Base-by-base conservation (phyloP, 2,888 invertebrate genomes). In the Pecten maximus region DNA sequence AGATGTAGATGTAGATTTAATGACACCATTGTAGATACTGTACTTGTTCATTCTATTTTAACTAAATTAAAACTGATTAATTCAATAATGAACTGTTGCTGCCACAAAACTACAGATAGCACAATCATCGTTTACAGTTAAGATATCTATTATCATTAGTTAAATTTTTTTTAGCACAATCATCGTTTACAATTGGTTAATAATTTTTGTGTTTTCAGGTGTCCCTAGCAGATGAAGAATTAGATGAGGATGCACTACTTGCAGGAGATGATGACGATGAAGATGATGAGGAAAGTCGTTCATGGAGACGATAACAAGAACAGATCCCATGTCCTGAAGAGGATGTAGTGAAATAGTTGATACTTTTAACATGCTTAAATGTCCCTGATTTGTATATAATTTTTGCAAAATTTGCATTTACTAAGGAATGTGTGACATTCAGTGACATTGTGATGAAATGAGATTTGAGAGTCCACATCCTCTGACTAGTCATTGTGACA, bases 201-300 rank as follows among this genome's bases (percentile, higher is more conserved):
- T n/a, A n/a, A n/a, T n/a, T n/a, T 44, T 8, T 6, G 8, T 50
- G n/a, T 74, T 88, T 89, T 8, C 90, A 91, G 90, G 90, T 89
- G 50, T 87, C 87, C 48, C 74, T 88, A 23, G 91, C 40, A 35
- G 92, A 91, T 50, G 93, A 94, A 89, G 96, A 95, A 40, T 92
- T 95, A 39, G 95, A 96, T 94, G 98, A 98, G 95, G 97, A 98
- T 90, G 97, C 98, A 39, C 97, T 98, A 19, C 98, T 98, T 94
- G 98, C 98, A 94, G 98, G 98, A 94, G 98, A 99, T 95, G 98
- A 99, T 92, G 99, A 99, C 89, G 98, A 99, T 87, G 98, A 98
- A 23, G 98, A 98, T 88, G 98, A 98, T 92, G 98, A 98, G 87
- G 98, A 98, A 96, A 98, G 98, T 94, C 97, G 99, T 93, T 98